These are phyloP conservation scores for Dermochelys coriacea DNA, from an alignment of 2,797 vertebrate genomes.

Conservation along the genomic window DNA sequence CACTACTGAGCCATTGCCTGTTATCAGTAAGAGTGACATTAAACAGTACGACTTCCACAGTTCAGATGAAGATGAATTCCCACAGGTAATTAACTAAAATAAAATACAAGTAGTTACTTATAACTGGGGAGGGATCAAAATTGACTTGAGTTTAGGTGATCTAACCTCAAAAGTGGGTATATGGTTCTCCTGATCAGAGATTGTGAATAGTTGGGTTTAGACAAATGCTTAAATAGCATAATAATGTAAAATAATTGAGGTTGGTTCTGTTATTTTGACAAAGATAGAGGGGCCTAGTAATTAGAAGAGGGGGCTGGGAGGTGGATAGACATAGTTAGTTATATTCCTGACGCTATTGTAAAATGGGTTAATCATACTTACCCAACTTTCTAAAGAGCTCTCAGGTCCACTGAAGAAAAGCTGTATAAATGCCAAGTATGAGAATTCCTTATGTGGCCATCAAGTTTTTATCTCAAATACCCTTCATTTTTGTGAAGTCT, in stretches of 20 bases:
- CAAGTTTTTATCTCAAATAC: neutral
- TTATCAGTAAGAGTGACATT: slow-evolving; percentile 90
- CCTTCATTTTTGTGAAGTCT: neutral
- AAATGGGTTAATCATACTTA: neutral
- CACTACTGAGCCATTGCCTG: slow-evolving; percentile 83
- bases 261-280: neutral
- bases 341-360: neutral
- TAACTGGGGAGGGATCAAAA: neutral
- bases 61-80: slow-evolving; percentile 92
- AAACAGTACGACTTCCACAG: slow-evolving; percentile 97
- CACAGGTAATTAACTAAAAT: slow-evolving; percentile 81
- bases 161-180: neutral
- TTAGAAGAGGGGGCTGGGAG: neutral
- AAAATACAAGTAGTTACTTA: neutral
- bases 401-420: neutral
- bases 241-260: rapidly evolving
- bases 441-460: neutral
- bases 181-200: neutral
- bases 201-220: neutral
- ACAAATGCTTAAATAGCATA: neutral
- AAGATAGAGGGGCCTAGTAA: neutral
- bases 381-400: neutral
- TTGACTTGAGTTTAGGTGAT: neutral
- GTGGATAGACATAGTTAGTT: neutral
- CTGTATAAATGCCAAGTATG: neutral